These are phyloP conservation scores for Chymomyza procnemis DNA, from an alignment of 2,888 invertebrate genomes.

Conservation along the genomic window DNA sequence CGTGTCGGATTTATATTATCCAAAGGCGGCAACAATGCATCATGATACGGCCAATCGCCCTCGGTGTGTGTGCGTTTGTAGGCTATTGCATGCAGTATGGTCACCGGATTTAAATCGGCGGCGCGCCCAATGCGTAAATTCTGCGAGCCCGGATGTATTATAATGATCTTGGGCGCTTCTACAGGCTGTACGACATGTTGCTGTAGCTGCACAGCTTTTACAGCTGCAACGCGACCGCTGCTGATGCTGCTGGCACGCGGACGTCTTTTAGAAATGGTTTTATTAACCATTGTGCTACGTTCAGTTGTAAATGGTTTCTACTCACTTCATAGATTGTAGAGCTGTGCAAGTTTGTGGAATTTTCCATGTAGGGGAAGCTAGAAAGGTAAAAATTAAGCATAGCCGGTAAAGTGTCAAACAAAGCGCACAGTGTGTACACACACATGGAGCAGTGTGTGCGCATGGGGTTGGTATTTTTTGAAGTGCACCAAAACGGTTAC, in stretches of 20 bases:
- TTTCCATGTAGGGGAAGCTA: not conserved
- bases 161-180: slow-evolving; percentile 87
- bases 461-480: not conserved
- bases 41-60: slow-evolving; percentile 78
- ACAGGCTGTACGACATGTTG: slow-evolving; percentile 40
- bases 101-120: slow-evolving; percentile 91
- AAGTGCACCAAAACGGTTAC: not conserved
- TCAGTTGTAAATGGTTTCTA: not conserved
- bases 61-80: slow-evolving; percentile 69
- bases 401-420: not conserved
- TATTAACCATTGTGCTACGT: not conserved
- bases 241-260: slow-evolving; percentile 64
- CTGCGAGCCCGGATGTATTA: slow-evolving; percentile 96
- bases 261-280: slow-evolving; percentile 29
- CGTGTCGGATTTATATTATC: slow-evolving; percentile 36
- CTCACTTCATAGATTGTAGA: not conserved
- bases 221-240: slow-evolving; percentile 47
- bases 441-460: not conserved
- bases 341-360: not conserved
- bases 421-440: not conserved
- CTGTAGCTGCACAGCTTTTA: slow-evolving; percentile 13
- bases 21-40: slow-evolving; percentile 58
- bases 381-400: not conserved
- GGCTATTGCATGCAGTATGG: slow-evolving; percentile 84
- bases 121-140: slow-evolving; percentile 93